Evolutionary conservation across 1,140 invertebrate species (phyloP).

Genomic region (Drosophila triauraria): DNA sequence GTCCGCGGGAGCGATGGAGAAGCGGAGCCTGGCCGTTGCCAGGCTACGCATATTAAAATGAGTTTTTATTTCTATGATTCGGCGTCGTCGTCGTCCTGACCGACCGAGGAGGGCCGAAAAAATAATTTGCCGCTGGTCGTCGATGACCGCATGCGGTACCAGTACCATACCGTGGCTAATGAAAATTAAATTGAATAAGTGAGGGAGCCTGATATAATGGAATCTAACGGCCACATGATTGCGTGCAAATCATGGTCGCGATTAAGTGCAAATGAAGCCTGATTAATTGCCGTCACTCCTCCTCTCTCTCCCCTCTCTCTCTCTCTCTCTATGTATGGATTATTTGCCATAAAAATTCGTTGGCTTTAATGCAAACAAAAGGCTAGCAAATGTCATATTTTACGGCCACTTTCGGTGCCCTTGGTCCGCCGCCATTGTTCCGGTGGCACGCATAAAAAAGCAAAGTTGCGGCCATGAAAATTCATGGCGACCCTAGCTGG

Average conservation of each 20-base stretch:
- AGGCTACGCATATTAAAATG: conserved; percentile 75
- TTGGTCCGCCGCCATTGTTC: conserved; percentile 50
- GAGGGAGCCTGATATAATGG: conserved; percentile 28
- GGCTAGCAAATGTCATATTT: conserved; percentile 71
- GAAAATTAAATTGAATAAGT: conserved; percentile 71
- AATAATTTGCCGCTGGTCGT: conserved; percentile 43
- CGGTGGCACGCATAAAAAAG: conserved; percentile 58
- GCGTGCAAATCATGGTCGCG: conserved; percentile 72
- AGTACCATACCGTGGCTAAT: conserved; percentile 39
- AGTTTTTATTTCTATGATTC: conserved; percentile 44
- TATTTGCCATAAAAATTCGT: conserved; percentile 19
- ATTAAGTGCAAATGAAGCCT: conserved; percentile 80
- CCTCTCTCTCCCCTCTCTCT: not conserved
- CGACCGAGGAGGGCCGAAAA: conserved; percentile 9
- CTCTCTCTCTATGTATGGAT: not conserved
- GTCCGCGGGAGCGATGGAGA: conserved; percentile 17
- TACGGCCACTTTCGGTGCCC: conserved; percentile 38
- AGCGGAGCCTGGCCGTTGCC: conserved; percentile 31
- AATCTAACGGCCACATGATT: conserved; percentile 33
- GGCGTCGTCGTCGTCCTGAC: conserved; percentile 4
- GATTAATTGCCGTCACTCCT: conserved; percentile 60
- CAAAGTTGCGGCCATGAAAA: conserved; percentile 57
- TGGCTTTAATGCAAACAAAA: conserved; percentile 66
- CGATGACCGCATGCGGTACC: conserved; percentile 32
- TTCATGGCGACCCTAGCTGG: conserved; percentile 61